Evolutionary conservation across 2,888 invertebrate genomes (phyloP), one percentile per base, ranked within the genome.

Genomic region (Brassicogethes aeneus): DNA sequence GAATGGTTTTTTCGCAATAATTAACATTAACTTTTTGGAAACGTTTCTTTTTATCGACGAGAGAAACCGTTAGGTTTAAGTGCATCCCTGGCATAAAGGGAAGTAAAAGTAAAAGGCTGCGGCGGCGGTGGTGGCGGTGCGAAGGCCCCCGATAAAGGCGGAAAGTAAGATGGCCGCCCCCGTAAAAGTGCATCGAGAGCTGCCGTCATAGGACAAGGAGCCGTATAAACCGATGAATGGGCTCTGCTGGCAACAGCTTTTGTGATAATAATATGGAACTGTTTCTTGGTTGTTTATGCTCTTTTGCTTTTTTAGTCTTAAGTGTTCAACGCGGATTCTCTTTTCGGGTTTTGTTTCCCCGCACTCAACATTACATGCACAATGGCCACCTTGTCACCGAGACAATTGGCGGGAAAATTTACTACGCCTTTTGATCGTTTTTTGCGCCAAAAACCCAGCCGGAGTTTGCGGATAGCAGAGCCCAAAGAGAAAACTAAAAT

Each of bases 211-310:
- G 61, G 62, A 60, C 60, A 57, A 60, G 56, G 47, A 57, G 60
- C 60, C 54, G 59, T 64, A 54, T 57, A 59, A 59, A 61, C 62
- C 61, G 58, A 61, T 61, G 61, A 64, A 60, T 56, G 53, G 54
- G 58, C 58, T 7, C 5, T 7, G 23, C 23, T 23, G 59, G 58
- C 60, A 60, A 60, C 60, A 57, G 59, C 59, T 61, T 58, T 61
- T 57, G 57, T 56, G 59, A 60, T 61, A 60, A 60, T 61, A 61
- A 61, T 59, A 53, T 55, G 53, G 52, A 57, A 56, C 55, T 56
- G 58, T 60, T 61, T 52, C 57, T 57, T 55, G 56, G 57, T 59
- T 60, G 60, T 60, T 59, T 59, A 57, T 57, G 56, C n/a, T n/a
- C n/a, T 51, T 57, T 52, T 51, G 51, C 51, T 46, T 51, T 55